A percentile compares a stretch with the other conserved stretches of the same genome.
These are phyloP conservation scores for Lasioglossum morio DNA, from an alignment of 2,888 invertebrate species.

Conservation along the genomic window DNA sequence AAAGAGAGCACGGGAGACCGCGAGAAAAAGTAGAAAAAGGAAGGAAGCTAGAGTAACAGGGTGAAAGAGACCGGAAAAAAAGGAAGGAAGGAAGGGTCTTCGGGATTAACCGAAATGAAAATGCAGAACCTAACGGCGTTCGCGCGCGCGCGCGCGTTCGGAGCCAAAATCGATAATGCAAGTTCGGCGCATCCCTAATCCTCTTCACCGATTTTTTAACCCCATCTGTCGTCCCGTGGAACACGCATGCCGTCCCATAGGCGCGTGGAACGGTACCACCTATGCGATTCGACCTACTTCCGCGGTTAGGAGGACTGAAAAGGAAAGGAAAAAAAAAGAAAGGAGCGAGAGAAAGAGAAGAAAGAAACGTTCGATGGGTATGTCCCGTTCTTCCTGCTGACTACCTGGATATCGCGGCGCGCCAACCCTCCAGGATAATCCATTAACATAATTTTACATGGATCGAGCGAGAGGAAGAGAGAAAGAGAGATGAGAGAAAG, in stretches of 20 bases:
- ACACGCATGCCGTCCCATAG: slow-evolving; percentile 61
- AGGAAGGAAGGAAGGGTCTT: slow-evolving; percentile 64
- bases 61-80: slow-evolving; percentile 7
- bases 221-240: slow-evolving; percentile 82
- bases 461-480: slow-evolving; percentile 38
- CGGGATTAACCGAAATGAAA: slow-evolving; percentile 80
- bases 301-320: slow-evolving; percentile 66
- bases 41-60: slow-evolving; percentile 11
- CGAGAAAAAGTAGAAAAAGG: slow-evolving; percentile 21
- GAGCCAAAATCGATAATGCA: slow-evolving; percentile 70
- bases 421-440: slow-evolving; percentile 81
- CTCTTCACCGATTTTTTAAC: slow-evolving; percentile 84
- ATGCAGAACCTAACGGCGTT: slow-evolving; percentile 72
- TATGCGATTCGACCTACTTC: slow-evolving; percentile 76
- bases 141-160: slow-evolving; percentile 42
- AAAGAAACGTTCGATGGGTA: slow-evolving; percentile 45
- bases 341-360: not conserved
- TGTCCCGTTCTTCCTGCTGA: slow-evolving; percentile 56
- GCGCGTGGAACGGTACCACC: slow-evolving; percentile 72
- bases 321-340: slow-evolving; percentile 6
- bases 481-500: not conserved
- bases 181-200: slow-evolving; percentile 83
- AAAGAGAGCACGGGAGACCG: not conserved
- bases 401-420: slow-evolving; percentile 73
- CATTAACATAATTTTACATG: slow-evolving; percentile 85